Base-by-base conservation (phyloP, 2,113 vertebrate genomes). In the Hemibagrus wyckioides region DNA sequence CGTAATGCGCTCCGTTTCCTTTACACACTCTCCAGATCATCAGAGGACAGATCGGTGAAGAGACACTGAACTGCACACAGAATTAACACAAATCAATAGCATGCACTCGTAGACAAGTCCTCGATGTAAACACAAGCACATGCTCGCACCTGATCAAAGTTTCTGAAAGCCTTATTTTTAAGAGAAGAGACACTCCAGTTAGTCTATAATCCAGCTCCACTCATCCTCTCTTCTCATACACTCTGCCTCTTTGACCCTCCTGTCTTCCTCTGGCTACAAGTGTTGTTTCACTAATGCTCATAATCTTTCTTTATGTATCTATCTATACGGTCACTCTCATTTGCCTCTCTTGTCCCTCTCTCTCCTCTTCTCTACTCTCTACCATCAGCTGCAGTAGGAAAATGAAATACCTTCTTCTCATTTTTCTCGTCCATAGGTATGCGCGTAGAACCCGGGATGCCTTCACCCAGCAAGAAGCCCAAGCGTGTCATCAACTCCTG, bases 401-500 rank as follows among this genome's bases (percentile, higher is more conserved):
- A 87, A 84, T 65, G 14, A 89, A 95, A 95, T 98, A 99, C 98
- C 98, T 98, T 98, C 94, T 96, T 94, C 96, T 99, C 97, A 92
- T 94, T 97, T 94, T 97, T 98, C 93, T 97, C 97, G 92, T 99
- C 97, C 95, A 97, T 96, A 94, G 97, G 96, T 94, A 98, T 96
- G 92, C 96, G 97, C 89, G 97, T 94, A 85, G 98, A 94, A 89
- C 96, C 94, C 87, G 98, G 97, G 94, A 99, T 98, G 89, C 97
- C 97, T 98, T 99, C 98, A 93, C 98, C 98, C 93, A 99, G 96
- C 92, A 99, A 96, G 95, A 99, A 99, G 80, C 98, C 98, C 94
- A 99, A 91, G 92, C 98, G 97, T 92, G 98, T 99, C 98, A 99
- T 99, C 96, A 99, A 92, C 95, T 99, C 98, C 93, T 99, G 98